Base-by-base conservation (phyloP, 2,113 vertebrate genomes). In the Phaethon lepturus region DNA sequence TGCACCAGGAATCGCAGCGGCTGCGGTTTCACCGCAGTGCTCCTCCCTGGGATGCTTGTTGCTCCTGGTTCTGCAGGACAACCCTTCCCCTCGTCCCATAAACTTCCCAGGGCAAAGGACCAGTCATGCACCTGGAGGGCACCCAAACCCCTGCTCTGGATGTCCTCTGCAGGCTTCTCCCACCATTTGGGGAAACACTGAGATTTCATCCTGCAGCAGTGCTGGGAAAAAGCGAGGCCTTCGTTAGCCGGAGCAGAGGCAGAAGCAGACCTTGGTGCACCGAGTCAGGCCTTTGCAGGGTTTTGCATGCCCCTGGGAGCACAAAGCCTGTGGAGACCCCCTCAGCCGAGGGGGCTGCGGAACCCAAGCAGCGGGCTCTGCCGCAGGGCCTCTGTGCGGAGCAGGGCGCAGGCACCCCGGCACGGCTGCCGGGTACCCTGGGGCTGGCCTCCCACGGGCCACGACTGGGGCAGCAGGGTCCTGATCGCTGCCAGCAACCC, bases 1-100 rank as follows among this genome's bases (percentile, higher is more conserved):
- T 0, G 4, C 47, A 29, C 50, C 1, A 4, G 75, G 85, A 92
- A 66, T 53, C 0, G 0, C 50, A 45, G 81, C 3, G 3, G 82
- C 75, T 2, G 47, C 0, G 0, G 12, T 49, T 47, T 44, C 0
- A 1, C 85, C 67, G 93, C 80, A 67, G 68, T 6, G 25, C 72
- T 76, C 63, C 93, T 71, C 42, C 38, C 45, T 19, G 33, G 1
- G 5, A 72, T 0, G 45, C 63, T 71, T 92, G 58, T 18, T 93
- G 85, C 81, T 94, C 77, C 31, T 38, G 35, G 35, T n/a, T 88
- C 74, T 67, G 49, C 44, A 69, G 63, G 60, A 91, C 17, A 73
- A 45, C 5, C 35, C 23, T n/a, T 38, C 7, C 13, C 45, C 49
- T n/a, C 8, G 0, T 40, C 15, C n/a, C 50, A 44, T 1, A 38